A percentile compares a stretch with the other conserved stretches of the same genome.
Evolutionary conservation across 2,888 invertebrate genomes (phyloP).

Genomic region (Didymodactylos carnosus): DNA sequence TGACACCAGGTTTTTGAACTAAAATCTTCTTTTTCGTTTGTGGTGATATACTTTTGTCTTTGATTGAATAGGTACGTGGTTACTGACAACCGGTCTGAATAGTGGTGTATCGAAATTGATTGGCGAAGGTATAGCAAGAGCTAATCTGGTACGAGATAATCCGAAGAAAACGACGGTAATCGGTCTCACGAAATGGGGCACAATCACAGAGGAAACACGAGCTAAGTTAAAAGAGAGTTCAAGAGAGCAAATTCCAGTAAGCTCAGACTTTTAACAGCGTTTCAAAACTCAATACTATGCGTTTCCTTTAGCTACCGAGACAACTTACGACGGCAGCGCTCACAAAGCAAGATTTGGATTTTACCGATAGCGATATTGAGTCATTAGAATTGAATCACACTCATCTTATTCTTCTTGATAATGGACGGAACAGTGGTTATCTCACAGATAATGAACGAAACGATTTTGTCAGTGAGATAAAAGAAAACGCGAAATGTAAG

Average conservation of each 20-base stretch:
- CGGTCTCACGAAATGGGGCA: neutral
- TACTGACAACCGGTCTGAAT: neutral
- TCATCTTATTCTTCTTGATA: neutral
- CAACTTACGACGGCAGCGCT: too few relatives aligned
- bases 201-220: neutral
- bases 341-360: too few relatives aligned
- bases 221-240: neutral
- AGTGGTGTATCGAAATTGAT: neutral
- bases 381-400: neutral
- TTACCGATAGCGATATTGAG: neutral
- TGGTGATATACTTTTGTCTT: neutral
- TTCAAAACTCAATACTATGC: too few relatives aligned
- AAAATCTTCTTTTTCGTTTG: neutral
- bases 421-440: neutral
- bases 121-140: neutral
- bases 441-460: neutral
- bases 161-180: neutral
- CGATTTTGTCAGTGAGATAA: neutral
- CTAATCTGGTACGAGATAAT: too few relatives aligned
- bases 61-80: neutral
- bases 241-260: too few relatives aligned
- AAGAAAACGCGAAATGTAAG: neutral
- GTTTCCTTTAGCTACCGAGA: too few relatives aligned
- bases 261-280: too few relatives aligned
- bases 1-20: neutral